These are phyloP conservation scores for Melanostigma gelatinosum DNA, from an alignment of 2,113 vertebrate genomes.

Conservation along the genomic window DNA sequence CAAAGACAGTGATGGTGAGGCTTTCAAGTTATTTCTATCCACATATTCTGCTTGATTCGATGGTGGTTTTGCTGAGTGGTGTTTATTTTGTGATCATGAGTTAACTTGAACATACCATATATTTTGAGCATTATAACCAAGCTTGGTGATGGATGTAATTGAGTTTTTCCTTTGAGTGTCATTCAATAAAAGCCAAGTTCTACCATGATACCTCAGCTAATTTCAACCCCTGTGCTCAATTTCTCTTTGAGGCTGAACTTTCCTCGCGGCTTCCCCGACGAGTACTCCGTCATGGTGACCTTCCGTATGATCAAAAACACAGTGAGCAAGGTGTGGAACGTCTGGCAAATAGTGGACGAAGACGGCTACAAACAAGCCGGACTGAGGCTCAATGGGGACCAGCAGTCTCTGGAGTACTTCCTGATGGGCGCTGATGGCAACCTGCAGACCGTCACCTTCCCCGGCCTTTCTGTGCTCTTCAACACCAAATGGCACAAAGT, in stretches of 20 bases:
- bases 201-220: neutral
- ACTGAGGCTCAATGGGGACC: slow-evolving; percentile 84
- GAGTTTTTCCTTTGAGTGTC: neutral
- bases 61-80: slow-evolving; percentile 1
- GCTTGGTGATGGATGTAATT: neutral
- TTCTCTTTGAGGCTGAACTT: slow-evolving; percentile 79
- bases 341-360: slow-evolving; percentile 86
- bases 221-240: neutral
- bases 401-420: slow-evolving; percentile 86
- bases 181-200: neutral
- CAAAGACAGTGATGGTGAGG: neutral
- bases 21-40: slow-evolving; percentile 49
- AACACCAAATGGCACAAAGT: slow-evolving; percentile 89
- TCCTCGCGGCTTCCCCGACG: slow-evolving; percentile 85
- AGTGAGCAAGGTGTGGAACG: slow-evolving; percentile 85
- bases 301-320: slow-evolving; percentile 88
- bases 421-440: slow-evolving; percentile 82
- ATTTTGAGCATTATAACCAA: neutral
- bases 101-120: slow-evolving; percentile 2
- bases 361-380: slow-evolving; percentile 83
- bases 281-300: slow-evolving; percentile 86
- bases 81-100: slow-evolving; percentile 22
- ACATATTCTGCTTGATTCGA: slow-evolving; percentile 14
- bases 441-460: slow-evolving; percentile 84
- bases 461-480: slow-evolving; percentile 84